Conservation (phyloP, 2,797 vertebrate genomes). For the Moxostoma hubbsi region DNA sequence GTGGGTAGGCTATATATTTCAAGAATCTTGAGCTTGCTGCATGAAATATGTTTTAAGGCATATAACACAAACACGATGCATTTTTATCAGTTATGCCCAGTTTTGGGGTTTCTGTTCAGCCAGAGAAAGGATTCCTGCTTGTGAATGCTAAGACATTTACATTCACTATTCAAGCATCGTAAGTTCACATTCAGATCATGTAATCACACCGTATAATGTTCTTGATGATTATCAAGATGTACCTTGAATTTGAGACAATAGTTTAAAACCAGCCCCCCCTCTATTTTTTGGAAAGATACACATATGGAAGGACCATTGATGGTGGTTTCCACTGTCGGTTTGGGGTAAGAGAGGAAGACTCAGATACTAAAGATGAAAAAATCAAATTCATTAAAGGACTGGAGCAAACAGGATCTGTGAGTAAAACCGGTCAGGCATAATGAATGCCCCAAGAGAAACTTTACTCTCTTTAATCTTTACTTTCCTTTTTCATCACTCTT, state of each 20-base stretch:
- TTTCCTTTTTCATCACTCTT: background rate
- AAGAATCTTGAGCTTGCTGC: background rate
- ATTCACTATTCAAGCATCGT: slow-evolving; percentile 75
- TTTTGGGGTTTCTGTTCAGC: slow-evolving; percentile 81
- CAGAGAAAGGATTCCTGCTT: slow-evolving; percentile 73
- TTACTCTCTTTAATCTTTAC: background rate
- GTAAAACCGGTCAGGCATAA: slow-evolving; percentile 14
- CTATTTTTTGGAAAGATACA: slow-evolving; percentile 73
- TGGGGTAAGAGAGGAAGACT: slow-evolving; percentile 66
- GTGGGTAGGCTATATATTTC: too few relatives aligned
- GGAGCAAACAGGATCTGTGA: slow-evolving; percentile 77
- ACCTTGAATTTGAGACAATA: too few relatives aligned
- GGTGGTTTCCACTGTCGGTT: slow-evolving; percentile 82
- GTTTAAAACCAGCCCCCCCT: background rate
- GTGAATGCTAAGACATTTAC: slow-evolving; percentile 49
- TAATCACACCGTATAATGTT: background rate
- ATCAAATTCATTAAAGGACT: slow-evolving; percentile 74
- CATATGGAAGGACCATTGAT: slow-evolving; percentile 78
- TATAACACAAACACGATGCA: background rate
- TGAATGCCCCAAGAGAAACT: background rate
- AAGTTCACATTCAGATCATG: slow-evolving; percentile 53
- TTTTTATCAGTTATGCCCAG: slow-evolving; percentile 81
- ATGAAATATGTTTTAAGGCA: background rate
- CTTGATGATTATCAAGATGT: background rate
- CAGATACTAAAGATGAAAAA: slow-evolving; percentile 40